These are phyloP conservation scores for Channallabes apus DNA, from an alignment of 2,797 vertebrate species.

Conservation along the genomic window DNA sequence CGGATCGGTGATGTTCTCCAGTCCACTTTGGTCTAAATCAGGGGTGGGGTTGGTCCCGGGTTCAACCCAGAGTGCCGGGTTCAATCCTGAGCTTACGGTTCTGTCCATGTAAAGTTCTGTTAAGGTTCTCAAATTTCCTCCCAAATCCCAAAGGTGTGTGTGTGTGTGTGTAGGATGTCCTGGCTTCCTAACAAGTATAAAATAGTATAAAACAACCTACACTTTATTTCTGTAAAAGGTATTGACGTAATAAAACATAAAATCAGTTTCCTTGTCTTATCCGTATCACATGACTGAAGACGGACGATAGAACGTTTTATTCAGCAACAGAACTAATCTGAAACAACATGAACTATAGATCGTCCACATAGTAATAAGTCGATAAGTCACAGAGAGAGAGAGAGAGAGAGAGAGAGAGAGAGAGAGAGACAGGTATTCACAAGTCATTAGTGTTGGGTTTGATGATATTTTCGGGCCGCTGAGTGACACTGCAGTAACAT, in stretches of 20 bases:
- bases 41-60: no score
- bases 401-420: no score
- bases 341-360: slow-evolving; percentile 16
- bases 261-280: background rate
- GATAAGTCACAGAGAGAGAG: slow-evolving; percentile 35
- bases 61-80: background rate
- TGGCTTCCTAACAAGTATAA: background rate
- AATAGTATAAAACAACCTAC: background rate
- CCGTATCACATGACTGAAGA: background rate
- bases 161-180: background rate
- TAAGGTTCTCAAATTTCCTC: background rate
- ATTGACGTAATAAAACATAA: no score
- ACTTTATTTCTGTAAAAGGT: background rate
- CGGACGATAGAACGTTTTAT: slow-evolving; percentile 10
- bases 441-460: slow-evolving; percentile 21
- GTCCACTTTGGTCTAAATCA: background rate
- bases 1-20: background rate
- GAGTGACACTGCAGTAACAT: slow-evolving; percentile 25
- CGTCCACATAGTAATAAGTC: slow-evolving; percentile 39
- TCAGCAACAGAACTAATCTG: slow-evolving; percentile 25
- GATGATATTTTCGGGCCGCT: slow-evolving; percentile 26
- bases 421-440: slow-evolving; percentile 35
- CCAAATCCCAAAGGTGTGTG: background rate
- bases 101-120: background rate
- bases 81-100: background rate